Base-by-base conservation (phyloP, 2,113 vertebrate genomes). In the Rhadina sibilatrix region DNA sequence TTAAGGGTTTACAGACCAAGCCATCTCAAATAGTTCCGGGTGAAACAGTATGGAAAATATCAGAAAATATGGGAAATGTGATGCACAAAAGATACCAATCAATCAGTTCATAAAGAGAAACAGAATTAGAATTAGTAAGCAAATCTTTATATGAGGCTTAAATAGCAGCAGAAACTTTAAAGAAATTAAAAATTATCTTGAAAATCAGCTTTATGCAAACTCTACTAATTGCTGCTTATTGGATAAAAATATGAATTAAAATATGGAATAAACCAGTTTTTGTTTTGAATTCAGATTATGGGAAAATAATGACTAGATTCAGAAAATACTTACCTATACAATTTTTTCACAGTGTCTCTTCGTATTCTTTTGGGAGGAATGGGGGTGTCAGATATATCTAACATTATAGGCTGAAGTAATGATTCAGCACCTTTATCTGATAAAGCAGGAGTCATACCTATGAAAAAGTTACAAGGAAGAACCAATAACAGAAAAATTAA, bases 351-450 rank as follows among this genome's bases (percentile, higher is more conserved):
- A 25, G 78, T 57, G 56, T 98, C 98, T 96, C 97, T 98, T 94
- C 98, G 94, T 87, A 97, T 96, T 96, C 98, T 98, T 96, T 98
- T 98, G 80, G 97, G 46, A 92, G 97, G 97, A 87, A 94, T 31
- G n/a, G 98, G 98, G 37, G 90, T 90, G 35, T 98, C 97, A 35
- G 87, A 35, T 27, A 87, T 33, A 70, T 98, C 97, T 15, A 87
- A 70, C 15, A 76, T 74, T 61, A 95, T 0, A 53, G 96, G 89
- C 15, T 94, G 97, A 64, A 84, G 90, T 46, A 97, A 56, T 12
- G 96, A 94, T 40, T 97, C 95, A 53, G 79, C 89, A 11, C 90
- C 83, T 84, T 91, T 97, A 64, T 96, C 96, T 79, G 97, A 97
- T 66, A 90, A 83, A 70, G 87, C 87, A 70, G 98, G 95, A 78